phyloP scores from a whole-genome alignment of 2,113 vertebrate species.

The Shinisaurus crocodilurus region DNA sequence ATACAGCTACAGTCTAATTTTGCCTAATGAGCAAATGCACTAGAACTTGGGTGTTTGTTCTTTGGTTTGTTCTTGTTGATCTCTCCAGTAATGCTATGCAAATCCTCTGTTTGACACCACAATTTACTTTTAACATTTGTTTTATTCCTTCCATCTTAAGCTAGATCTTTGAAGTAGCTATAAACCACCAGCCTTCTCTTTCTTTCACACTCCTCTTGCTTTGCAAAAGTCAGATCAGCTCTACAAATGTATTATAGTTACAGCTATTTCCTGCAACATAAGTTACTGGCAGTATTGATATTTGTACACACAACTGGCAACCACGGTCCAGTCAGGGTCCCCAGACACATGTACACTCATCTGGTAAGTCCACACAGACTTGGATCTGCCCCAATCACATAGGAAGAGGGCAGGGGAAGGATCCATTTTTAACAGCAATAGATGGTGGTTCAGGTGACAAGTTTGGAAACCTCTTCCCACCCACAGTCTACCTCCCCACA shows the following conservation, averaged over 20 bases:
- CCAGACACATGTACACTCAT: too few species aligned
- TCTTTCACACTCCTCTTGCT: background rate
- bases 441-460: background rate
- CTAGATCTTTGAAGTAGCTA: background rate
- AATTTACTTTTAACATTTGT: background rate
- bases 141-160: slow-evolving; percentile 3
- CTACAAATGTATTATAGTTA: background rate
- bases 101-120: slow-evolving; percentile 20
- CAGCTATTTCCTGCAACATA: background rate
- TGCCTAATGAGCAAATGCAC: slow-evolving; percentile 70
- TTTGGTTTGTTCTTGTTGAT: slow-evolving; percentile 49
- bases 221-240: background rate
- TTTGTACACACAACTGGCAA: background rate
- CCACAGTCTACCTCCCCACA: background rate
- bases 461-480: background rate
- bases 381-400: background rate
- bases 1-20: slow-evolving; percentile 71
- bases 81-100: slow-evolving; percentile 19
- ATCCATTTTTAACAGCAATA: background rate
- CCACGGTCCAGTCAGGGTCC: background rate
- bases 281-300: background rate
- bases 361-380: background rate
- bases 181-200: background rate
- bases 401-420: background rate
- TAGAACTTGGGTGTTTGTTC: slow-evolving; percentile 57